Conservation (phyloP, 2,888 invertebrate genomes). For the Bugula neritina region DNA sequence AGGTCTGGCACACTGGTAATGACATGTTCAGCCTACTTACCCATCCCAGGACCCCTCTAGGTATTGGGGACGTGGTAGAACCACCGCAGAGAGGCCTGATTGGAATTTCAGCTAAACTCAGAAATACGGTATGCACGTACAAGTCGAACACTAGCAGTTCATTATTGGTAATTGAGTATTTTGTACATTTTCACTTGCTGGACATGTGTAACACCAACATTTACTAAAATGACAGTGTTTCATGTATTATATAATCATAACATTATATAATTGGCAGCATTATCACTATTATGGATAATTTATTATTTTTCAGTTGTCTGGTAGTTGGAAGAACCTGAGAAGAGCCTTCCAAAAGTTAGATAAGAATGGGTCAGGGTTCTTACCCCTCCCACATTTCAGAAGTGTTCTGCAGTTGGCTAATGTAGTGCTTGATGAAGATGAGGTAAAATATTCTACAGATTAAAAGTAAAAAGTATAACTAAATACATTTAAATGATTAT, state of each 20-base stretch:
- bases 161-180: too few species aligned
- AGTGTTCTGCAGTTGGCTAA: conserved; percentile 49
- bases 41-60: conserved; percentile 43
- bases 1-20: conserved; percentile 51
- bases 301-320: conserved; percentile 43
- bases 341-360: conserved; percentile 49
- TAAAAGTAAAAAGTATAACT: too few species aligned
- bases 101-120: conserved; percentile 46
- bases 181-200: too few species aligned
- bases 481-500: too few species aligned
- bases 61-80: conserved; percentile 41
- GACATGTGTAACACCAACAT: too few species aligned
- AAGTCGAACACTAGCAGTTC: too few species aligned
- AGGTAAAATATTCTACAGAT: too few species aligned
- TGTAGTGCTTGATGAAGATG: conserved; percentile 48
- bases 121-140: conserved; percentile 49
- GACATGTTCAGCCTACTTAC: conserved; percentile 46
- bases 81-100: conserved; percentile 44
- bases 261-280: too few species aligned
- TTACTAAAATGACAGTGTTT: too few species aligned
- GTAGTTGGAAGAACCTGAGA: conserved; percentile 51
- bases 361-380: conserved; percentile 40
- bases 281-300: too few species aligned
- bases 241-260: too few species aligned
- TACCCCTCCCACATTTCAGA: conserved; percentile 48